Conservation (phyloP, 1,140 invertebrate species). For the Nixonia krombeini region DNA sequence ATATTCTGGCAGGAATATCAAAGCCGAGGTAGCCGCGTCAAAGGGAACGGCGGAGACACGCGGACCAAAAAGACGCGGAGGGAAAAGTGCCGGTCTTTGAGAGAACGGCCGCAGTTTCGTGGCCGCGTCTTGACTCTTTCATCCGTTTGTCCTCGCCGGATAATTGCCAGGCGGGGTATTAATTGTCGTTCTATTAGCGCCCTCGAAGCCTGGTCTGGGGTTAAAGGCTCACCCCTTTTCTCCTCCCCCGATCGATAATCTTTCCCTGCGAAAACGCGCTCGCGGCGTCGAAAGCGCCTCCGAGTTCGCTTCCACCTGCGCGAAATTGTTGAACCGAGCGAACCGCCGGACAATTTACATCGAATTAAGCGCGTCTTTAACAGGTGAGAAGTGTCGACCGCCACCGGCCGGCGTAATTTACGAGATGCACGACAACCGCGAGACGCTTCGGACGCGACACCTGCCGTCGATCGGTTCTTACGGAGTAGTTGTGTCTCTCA, state of each 20-base stretch:
- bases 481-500: too few relatives aligned
- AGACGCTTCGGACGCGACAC: not conserved
- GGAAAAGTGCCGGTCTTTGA: conserved; percentile 1
- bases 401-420: not conserved
- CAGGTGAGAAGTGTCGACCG: conserved; percentile 1
- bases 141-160: too few relatives aligned
- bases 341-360: not conserved
- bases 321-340: not conserved
- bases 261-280: not conserved
- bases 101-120: not conserved
- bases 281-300: not conserved
- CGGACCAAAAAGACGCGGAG: conserved; percentile 24
- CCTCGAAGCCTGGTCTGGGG: too few relatives aligned
- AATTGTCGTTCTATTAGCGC: too few relatives aligned
- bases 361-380: not conserved
- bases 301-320: too few relatives aligned
- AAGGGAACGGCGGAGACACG: conserved; percentile 51
- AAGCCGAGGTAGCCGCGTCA: conserved; percentile 57
- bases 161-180: too few relatives aligned
- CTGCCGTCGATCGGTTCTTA: not conserved
- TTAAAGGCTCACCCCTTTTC: not conserved
- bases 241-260: not conserved
- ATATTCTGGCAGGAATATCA: conserved; percentile 68
- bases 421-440: conserved; percentile 1
- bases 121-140: not conserved